These are phyloP conservation scores for Chaetorhynchus papuensis DNA, from an alignment of 2,113 vertebrate species.

Conservation along the genomic window DNA sequence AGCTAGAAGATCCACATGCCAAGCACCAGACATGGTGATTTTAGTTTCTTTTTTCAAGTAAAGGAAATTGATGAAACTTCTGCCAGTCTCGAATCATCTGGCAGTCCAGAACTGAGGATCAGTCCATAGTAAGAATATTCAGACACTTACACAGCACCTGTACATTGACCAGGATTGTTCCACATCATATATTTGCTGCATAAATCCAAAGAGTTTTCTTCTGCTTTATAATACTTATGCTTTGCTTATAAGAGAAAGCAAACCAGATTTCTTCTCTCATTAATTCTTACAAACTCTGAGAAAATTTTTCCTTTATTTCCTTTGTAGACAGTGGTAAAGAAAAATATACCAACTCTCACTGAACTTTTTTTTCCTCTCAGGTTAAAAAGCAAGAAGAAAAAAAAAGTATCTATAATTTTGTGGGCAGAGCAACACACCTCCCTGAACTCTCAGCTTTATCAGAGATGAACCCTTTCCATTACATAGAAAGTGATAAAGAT, in stretches of 20 bases:
- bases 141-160: neutral
- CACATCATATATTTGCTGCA: neutral
- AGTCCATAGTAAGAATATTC: neutral
- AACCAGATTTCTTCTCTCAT: neutral
- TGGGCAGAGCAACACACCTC: neutral
- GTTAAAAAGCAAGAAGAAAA: neutral
- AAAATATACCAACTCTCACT: neutral
- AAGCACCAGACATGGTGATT: neutral
- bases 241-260: neutral
- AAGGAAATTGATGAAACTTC: neutral
- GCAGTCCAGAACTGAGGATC: neutral
- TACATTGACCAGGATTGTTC: neutral
- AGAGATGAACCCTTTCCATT: neutral
- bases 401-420: neutral
- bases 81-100: neutral
- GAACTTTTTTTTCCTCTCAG: fast-evolving
- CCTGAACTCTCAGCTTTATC: neutral
- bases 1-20: neutral
- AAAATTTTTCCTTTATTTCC: neutral
- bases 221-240: neutral
- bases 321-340: neutral
- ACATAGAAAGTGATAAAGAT: neutral
- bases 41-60: neutral
- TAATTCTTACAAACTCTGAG: neutral
- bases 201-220: neutral